Evolutionary conservation across 2,888 invertebrate genomes (phyloP), one percentile per base, ranked within the genome.

Genomic region (Trichogramma evanescens): DNA sequence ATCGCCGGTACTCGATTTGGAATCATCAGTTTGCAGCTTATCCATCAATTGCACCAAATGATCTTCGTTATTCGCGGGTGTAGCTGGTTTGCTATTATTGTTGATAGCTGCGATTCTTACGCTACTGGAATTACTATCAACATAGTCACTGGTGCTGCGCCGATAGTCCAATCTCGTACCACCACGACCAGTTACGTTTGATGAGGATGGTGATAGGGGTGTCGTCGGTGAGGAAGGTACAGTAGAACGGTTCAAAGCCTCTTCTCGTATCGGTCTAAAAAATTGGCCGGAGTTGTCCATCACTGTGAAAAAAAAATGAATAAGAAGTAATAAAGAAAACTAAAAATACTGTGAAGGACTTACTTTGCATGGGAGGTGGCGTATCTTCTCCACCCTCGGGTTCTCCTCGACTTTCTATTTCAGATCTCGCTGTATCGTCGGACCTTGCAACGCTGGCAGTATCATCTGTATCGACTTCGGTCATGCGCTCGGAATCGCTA

Each of bases 401-500:
- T 66, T 80, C 80, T 3, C 77, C 79, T 9, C 80, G 76, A 59
- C 76, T 76, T 67, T 80, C 81, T n/a, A 79, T 76, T 70, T 84
- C 84, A 2, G 83, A 84, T 63, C 83, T 77, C 55, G 87, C 87
- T 67, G 88, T 86, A 66, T 89, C 89, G 74, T 93, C 92, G 0
- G 91, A 91, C 74, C 84, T 80, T 4, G 86, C 84, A 10, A 86
- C 85, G 69, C 86, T 86, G 1, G 82, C 83, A 2, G 83, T 81
- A 68, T 87, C 86, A 69, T 87, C 86, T 38, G 84, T 86, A 70
- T 89, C 88, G 8, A 89, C 89, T 82, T 96, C 95, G 0, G 91
- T 91, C 70, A 95, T 83, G 60, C 95, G 85, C 70, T 94, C 93
- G 26, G 94, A 94, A 77, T 96, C 96, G 2, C 94, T 95, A 0